phyloP scores from a whole-genome alignment of 2,113 vertebrate genomes.

The Antidorcas marsupialis region DNA sequence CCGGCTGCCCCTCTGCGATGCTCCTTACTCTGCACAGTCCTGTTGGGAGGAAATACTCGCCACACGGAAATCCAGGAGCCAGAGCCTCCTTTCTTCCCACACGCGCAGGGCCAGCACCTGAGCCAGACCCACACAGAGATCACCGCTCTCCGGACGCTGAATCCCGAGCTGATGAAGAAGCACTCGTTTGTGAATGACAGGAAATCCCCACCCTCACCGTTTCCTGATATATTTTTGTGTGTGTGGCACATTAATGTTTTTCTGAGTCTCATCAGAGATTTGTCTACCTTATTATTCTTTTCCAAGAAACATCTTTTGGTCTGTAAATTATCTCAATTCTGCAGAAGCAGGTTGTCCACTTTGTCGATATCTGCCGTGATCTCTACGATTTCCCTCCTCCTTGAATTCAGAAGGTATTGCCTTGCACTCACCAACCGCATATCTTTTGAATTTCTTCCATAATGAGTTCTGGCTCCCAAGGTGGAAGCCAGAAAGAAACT shows the following conservation, averaged over 20 bases:
- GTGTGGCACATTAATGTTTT: not conserved
- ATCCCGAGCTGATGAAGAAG: not conserved
- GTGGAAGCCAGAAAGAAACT: not conserved
- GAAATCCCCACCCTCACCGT: not conserved
- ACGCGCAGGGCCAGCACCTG: not conserved
- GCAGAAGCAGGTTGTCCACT: not conserved
- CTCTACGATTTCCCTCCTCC: not conserved
- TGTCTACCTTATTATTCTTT: not conserved
- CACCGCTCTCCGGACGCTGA: not conserved
- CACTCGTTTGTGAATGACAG: not conserved
- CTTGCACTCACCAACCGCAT: not conserved
- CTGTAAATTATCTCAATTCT: not conserved
- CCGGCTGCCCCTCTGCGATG: not conserved
- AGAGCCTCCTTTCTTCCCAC: not conserved
- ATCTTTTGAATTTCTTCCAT: not conserved
- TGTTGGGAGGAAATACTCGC: not conserved
- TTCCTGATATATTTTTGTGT: not conserved
- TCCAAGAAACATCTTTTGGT: not conserved
- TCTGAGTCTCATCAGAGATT: not conserved
- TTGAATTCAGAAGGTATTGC: not conserved
- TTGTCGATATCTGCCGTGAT: not conserved
- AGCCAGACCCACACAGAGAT: not conserved
- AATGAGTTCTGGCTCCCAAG: not conserved
- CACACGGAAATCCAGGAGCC: not conserved
- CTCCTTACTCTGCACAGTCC: not conserved